Evolutionary conservation across 1,140 invertebrate species (phyloP).

Genomic region (Drosophila tristis): DNA sequence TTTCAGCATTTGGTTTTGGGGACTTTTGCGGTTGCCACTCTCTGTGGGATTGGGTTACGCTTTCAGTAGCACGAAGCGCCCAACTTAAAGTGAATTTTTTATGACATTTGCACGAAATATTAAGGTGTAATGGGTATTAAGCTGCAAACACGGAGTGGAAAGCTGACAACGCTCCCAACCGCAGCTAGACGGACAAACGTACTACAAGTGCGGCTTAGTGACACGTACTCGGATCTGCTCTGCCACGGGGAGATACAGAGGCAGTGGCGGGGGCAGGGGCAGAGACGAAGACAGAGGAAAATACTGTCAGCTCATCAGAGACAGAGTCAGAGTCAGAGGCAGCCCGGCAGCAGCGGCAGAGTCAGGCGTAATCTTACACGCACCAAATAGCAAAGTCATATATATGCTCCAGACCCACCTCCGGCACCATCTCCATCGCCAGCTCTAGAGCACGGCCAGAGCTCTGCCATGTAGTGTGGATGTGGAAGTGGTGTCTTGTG

Average conservation of each 20-base stretch:
- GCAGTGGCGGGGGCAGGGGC: too few relatives aligned
- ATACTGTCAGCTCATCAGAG: conserved; percentile 41
- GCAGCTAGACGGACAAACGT: conserved; percentile 44
- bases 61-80: conserved; percentile 44
- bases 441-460: not conserved
- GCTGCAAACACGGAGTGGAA: conserved; percentile 55
- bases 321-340: not conserved
- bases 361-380: conserved; percentile 63
- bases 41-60: conserved; percentile 64
- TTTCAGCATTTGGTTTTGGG: conserved; percentile 22
- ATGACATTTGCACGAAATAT: conserved; percentile 81
- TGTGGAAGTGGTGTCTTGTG: conserved; percentile 11
- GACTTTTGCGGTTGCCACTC: conserved; percentile 26
- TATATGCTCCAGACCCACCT: conserved; percentile 25
- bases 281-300: conserved; percentile 6
- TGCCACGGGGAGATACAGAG: too few relatives aligned
- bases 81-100: conserved; percentile 72
- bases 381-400: conserved; percentile 70
- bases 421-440: conserved; percentile 17
- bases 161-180: conserved; percentile 63
- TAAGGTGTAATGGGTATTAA: conserved; percentile 78
- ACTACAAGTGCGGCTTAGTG: conserved; percentile 77
- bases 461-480: not conserved
- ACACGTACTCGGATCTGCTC: conserved; percentile 37
- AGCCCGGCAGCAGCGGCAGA: too few relatives aligned